Conservation (phyloP, 2,113 vertebrate genomes). For the Columbina picui region DNA sequence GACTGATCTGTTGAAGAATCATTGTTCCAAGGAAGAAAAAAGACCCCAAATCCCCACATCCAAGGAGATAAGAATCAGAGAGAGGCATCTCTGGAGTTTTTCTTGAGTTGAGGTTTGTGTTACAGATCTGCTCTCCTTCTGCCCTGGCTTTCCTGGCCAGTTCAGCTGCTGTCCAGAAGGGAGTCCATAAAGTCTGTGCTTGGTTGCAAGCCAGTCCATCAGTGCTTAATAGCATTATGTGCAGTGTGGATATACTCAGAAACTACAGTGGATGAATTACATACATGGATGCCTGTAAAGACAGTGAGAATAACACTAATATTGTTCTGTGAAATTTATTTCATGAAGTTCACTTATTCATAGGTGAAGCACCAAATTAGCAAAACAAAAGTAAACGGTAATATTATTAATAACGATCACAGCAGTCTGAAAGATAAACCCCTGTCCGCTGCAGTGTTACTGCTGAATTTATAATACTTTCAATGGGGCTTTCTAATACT, state of each 20-base stretch:
- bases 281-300: slow-evolving; percentile 48
- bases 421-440: slow-evolving; percentile 43
- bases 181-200: neutral
- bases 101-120: neutral
- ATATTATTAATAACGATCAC: slow-evolving; percentile 34
- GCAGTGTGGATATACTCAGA: neutral
- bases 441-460: neutral
- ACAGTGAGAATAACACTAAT: slow-evolving; percentile 40
- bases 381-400: slow-evolving; percentile 58
- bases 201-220: slow-evolving; percentile 35
- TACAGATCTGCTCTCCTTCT: neutral
- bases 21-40: neutral
- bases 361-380: slow-evolving; percentile 61
- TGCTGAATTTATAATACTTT: slow-evolving; percentile 30
- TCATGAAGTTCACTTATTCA: slow-evolving; percentile 38
- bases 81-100: neutral
- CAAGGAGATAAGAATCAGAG: neutral
- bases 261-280: slow-evolving; percentile 29
- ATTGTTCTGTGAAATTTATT: slow-evolving; percentile 41
- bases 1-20: neutral
- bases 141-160: neutral
- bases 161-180: neutral
- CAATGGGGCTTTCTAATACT: neutral
- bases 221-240: slow-evolving; percentile 35
- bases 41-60: neutral